Evolutionary conservation across 2,113 vertebrate species (phyloP).

Genomic region (Myrmecobius fasciatus): DNA sequence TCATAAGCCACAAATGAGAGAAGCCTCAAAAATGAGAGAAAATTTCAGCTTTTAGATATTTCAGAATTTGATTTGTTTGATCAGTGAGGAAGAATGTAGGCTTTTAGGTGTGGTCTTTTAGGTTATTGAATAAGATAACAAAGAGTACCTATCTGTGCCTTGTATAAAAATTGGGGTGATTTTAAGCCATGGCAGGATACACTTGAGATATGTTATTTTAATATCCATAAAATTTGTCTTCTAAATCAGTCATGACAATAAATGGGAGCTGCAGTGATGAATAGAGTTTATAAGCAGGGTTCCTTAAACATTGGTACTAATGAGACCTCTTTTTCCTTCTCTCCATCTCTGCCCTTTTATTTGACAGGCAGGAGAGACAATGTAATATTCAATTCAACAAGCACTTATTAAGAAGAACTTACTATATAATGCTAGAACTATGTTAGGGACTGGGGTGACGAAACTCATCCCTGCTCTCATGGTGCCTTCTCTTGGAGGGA

Average conservation of each 20-base stretch:
- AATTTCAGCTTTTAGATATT: neutral
- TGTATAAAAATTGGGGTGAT: neutral
- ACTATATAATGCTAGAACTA: neutral
- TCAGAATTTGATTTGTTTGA: neutral
- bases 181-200: neutral
- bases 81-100: neutral
- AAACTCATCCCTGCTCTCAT: neutral
- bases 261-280: neutral
- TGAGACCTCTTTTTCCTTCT: neutral
- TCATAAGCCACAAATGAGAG: neutral
- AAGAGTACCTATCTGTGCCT: neutral
- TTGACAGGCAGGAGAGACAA: neutral
- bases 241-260: neutral
- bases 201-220: neutral
- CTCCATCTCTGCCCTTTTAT: neutral
- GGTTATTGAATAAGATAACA: neutral
- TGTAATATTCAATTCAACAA: neutral
- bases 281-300: neutral
- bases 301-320: neutral
- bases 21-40: neutral
- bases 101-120: neutral
- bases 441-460: neutral
- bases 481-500: neutral
- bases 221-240: neutral
- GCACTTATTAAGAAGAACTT: neutral